phyloP scores from a whole-genome alignment of 2,797 vertebrate genomes.

The Rhinatrema bivittatum region DNA sequence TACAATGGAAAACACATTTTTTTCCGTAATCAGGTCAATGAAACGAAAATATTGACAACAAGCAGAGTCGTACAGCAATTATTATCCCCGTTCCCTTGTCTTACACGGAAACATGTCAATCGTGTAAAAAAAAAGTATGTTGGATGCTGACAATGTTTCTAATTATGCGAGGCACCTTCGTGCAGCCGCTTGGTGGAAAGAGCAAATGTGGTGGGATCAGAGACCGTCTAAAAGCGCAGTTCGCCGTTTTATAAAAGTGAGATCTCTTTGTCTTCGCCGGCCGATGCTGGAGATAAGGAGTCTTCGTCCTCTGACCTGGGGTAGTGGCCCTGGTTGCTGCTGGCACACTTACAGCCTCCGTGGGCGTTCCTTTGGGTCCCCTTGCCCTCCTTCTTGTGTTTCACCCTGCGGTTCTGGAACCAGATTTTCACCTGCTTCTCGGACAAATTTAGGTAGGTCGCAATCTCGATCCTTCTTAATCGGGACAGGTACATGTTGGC shows the following conservation, averaged over 20 bases:
- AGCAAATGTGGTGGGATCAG: neutral
- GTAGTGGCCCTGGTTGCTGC: slow-evolving; percentile 71
- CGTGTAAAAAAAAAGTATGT: too few species aligned
- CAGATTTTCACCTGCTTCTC: slow-evolving; percentile 98
- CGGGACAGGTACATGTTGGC: slow-evolving; percentile 97
- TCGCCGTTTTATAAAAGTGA: slow-evolving; percentile 63
- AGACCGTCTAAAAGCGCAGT: neutral
- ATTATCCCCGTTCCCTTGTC: too few species aligned
- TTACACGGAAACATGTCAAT: too few species aligned
- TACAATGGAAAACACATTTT: slow-evolving; percentile 22
- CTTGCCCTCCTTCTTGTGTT: slow-evolving; percentile 97
- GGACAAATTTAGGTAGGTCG: slow-evolving; percentile 90
- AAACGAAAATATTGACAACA: too few species aligned
- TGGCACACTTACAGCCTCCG: slow-evolving; percentile 80
- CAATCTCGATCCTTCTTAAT: slow-evolving; percentile 91
- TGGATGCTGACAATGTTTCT: too few species aligned
- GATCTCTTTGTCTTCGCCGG: slow-evolving; percentile 82
- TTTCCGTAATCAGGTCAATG: too few species aligned
- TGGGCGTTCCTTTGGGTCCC: slow-evolving; percentile 78
- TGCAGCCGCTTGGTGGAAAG: too few species aligned
- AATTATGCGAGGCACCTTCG: too few species aligned
- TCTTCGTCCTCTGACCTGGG: slow-evolving; percentile 90
- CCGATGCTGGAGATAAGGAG: slow-evolving; percentile 84
- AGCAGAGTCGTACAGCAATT: too few species aligned
- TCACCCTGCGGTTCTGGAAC: slow-evolving; percentile 96